phyloP scores from a whole-genome alignment of 2,797 vertebrate species.

The Chiroxiphia lanceolata region DNA sequence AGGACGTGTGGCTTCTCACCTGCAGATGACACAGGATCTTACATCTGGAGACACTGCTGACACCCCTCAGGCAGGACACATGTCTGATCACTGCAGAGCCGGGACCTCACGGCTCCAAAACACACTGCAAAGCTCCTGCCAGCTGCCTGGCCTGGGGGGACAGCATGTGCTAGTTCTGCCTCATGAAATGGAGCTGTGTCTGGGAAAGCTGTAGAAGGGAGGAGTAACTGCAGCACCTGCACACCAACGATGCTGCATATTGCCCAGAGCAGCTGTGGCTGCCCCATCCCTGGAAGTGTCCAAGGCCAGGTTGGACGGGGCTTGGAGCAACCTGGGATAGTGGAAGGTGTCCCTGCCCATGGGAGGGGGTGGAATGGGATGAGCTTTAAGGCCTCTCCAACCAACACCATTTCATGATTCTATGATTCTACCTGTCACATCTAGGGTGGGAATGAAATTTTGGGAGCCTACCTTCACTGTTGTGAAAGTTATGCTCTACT shows the following conservation, averaged over 20 bases:
- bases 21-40: background rate
- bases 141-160: background rate
- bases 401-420: background rate
- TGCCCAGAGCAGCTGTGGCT: background rate
- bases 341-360: background rate
- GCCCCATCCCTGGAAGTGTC: background rate
- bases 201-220: background rate
- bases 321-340: background rate
- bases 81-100: background rate
- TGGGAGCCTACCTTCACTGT: background rate
- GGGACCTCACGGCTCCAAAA: too few relatives aligned
- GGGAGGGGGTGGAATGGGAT: background rate
- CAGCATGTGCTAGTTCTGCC: background rate
- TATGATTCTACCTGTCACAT: fast-evolving
- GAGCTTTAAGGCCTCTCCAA: background rate
- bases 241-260: background rate
- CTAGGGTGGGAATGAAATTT: background rate
- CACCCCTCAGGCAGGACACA: background rate
- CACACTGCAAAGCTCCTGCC: background rate
- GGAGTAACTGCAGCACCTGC: background rate
- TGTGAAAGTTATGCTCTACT: background rate
- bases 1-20: background rate
- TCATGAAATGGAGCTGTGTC: fast-evolving
- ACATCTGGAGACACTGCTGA: too few relatives aligned
- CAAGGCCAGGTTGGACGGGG: background rate